Base-by-base conservation (phyloP, 2,113 vertebrate genomes). In the Amblyornis subalaris region DNA sequence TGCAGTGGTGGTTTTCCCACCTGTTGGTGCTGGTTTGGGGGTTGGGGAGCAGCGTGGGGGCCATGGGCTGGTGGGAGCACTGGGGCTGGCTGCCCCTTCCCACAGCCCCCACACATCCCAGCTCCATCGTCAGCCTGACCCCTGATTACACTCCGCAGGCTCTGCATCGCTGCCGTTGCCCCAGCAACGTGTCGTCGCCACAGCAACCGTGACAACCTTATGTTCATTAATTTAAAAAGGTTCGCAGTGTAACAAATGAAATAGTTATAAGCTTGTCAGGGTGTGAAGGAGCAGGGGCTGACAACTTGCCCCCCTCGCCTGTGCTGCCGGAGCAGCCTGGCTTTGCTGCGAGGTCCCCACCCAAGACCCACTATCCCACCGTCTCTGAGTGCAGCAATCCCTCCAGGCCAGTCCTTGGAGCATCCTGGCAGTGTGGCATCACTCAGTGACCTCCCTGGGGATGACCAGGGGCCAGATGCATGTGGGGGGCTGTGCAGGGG, bases 211-310 rank as follows among this genome's bases (percentile, higher is more conserved):
- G 95, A 97, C 97, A 96, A 95, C 96, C 96, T 97, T 95, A 78
- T 97, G 96, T 94, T 97, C 97, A 96, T 97, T 96, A 97, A 97
- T 96, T 97, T 96, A 86, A 91, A 93, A 91, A 96, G 95, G 96
- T 95, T 97, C 89, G 78, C 88, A 62, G 90, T 95, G 91, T 93
- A 97, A 96, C 97, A 94, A 96, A 96, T 94, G 97, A 96, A 96
- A 97, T 94, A 96, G 96, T 96, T 96, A 95, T 92, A 92, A 96
- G 96, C 96, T 95, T 94, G 93, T 97, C 97, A 94, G 88, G 93
- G 95, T 94, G 96, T 95, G 95, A 92, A 89, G 92, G 90, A 94
- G 94, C 93, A 83, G 86, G 60, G 65, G 73, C 45, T 89, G 94
- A 93, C 89, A 93, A 79, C 40, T 45, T 31, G 0, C 36, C 12